Evolutionary conservation across 2,797 vertebrate genomes (phyloP).

Genomic region (Silurus aristotelis): DNA sequence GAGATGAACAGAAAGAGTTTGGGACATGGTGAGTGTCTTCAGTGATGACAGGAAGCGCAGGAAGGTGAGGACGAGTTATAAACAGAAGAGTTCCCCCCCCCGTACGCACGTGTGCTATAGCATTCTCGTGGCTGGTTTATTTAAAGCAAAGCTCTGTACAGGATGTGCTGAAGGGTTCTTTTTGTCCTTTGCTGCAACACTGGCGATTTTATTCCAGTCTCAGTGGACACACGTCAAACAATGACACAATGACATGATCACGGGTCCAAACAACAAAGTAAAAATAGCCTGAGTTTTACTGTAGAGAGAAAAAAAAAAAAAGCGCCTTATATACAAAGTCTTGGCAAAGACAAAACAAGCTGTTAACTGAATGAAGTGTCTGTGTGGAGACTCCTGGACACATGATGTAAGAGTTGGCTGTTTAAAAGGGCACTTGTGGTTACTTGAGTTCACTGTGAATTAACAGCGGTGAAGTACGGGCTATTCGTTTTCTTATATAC

Average conservation of each 20-base stretch:
- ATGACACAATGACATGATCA: not conserved
- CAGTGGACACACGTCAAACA: not conserved
- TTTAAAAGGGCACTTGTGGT: not conserved
- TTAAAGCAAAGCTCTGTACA: not conserved
- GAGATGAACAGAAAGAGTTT: not conserved
- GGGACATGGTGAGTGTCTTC: slow-evolving; percentile 15
- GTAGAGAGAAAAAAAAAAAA: not conserved
- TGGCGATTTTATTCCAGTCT: not conserved
- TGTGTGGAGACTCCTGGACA: slow-evolving; percentile 1
- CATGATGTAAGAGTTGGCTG: slow-evolving; percentile 5
- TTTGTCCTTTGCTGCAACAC: not conserved
- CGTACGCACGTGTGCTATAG: not conserved
- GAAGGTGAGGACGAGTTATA: slow-evolving; percentile 39
- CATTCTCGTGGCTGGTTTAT: not conserved
- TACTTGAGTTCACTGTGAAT: not conserved
- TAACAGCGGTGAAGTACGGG: not conserved
- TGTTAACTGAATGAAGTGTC: slow-evolving; percentile 2
- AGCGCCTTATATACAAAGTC: not conserved
- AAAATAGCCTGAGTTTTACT: slow-evolving; percentile 10
- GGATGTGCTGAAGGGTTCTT: not conserved
- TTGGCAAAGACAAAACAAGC: slow-evolving; percentile 9
- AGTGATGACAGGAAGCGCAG: slow-evolving; percentile 35
- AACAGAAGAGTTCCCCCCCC: slow-evolving; percentile 31
- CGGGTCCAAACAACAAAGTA: not conserved
- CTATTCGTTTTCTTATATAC: not conserved